phyloP scores from a whole-genome alignment of 2,888 invertebrate genomes.

The Sesamia inferens region DNA sequence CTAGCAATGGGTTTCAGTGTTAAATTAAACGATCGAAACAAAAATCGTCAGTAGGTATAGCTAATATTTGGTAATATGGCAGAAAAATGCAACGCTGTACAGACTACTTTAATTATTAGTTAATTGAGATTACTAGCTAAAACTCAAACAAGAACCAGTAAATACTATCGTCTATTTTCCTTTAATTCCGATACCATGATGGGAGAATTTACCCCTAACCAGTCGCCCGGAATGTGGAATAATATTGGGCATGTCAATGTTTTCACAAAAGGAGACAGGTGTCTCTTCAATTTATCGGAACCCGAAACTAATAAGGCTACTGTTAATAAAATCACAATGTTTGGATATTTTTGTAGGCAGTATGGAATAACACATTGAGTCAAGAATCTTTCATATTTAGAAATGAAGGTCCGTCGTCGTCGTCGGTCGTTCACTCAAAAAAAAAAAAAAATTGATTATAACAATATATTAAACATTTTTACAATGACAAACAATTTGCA shows the following conservation, averaged over 20 bases:
- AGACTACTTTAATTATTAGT: conserved; percentile 3
- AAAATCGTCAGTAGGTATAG: too few relatives aligned
- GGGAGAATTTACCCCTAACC: neutral
- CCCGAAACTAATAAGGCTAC: conserved; percentile 43
- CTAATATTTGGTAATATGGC: too few relatives aligned
- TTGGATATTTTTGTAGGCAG: conserved; percentile 5
- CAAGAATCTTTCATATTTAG: conserved; percentile 14
- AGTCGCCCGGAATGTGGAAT: conserved; percentile 15
- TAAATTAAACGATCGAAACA: too few relatives aligned
- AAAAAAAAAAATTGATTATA: too few relatives aligned
- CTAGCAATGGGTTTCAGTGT: too few relatives aligned
- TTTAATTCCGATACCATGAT: conserved; percentile 38
- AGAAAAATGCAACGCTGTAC: too few relatives aligned
- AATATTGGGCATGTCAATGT: conserved; percentile 33
- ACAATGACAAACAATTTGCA: too few relatives aligned
- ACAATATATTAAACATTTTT: too few relatives aligned
- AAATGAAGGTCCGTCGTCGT: conserved; percentile 3
- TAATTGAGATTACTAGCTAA: conserved; percentile 4
- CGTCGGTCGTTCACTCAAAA: too few relatives aligned
- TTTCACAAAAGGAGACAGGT: conserved; percentile 22
- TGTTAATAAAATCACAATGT: conserved; percentile 17
- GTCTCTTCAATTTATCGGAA: conserved; percentile 8
- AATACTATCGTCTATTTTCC: conserved; percentile 32
- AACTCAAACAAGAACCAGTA: conserved; percentile 20
- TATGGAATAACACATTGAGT: conserved; percentile 6